phyloP scores from a whole-genome alignment of 2,113 vertebrate species.

The Morone saxatilis region DNA sequence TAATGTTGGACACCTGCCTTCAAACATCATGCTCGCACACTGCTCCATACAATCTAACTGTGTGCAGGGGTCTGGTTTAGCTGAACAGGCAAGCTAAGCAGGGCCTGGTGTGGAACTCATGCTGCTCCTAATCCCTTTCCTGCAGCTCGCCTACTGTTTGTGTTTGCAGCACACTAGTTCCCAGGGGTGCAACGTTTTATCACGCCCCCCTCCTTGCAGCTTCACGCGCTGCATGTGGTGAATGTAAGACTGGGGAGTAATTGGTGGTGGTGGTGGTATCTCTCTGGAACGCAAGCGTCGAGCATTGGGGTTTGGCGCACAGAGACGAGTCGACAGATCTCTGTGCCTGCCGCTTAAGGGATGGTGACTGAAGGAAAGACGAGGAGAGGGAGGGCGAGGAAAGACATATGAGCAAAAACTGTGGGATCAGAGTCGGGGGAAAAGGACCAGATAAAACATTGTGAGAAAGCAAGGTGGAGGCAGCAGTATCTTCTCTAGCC shows the following conservation, averaged over 20 bases:
- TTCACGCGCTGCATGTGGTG: constrained; percentile 30
- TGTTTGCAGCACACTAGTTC: constrained; percentile 59
- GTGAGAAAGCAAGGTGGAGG: constrained; percentile 23
- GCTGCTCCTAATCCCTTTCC: constrained; percentile 65
- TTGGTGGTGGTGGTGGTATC: constrained; percentile 13
- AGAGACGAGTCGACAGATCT: constrained; percentile 11
- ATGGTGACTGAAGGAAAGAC: neutral
- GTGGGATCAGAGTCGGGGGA: constrained; percentile 12
- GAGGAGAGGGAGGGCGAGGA: neutral
- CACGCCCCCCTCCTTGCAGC: neutral
- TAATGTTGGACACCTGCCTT: constrained; percentile 25
- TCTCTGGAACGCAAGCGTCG: neutral
- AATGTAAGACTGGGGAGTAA: constrained; percentile 44
- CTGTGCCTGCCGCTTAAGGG: neutral
- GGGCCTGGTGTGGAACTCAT: constrained; percentile 41
- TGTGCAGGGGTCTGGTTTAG: constrained; percentile 19
- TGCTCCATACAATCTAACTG: constrained; percentile 19
- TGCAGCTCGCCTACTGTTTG: constrained; percentile 47
- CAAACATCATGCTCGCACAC: neutral
- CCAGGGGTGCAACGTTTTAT: constrained; percentile 56
- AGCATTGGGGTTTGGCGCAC: constrained; percentile 7
- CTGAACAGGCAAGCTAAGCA: constrained; percentile 1
- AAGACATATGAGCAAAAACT: constrained; percentile 13
- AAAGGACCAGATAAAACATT: constrained; percentile 29
- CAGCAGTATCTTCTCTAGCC: constrained; percentile 5